Evolutionary conservation across 2,113 vertebrate species (phyloP).

Genomic region (Nipponia nippon): DNA sequence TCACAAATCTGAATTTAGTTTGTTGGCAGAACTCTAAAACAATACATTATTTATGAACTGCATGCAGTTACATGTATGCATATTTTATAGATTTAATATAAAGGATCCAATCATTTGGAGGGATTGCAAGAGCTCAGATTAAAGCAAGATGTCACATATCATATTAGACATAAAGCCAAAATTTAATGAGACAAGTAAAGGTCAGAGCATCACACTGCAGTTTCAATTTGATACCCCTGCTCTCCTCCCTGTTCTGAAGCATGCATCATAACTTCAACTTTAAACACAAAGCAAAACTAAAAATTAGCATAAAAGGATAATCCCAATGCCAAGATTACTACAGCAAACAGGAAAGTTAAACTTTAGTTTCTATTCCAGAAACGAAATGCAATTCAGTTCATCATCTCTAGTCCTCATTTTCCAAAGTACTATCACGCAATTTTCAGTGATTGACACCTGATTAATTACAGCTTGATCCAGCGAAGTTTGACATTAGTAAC

Average conservation of each 20-base stretch:
- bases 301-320: neutral
- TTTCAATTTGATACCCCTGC: neutral
- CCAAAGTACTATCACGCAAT: neutral
- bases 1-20: neutral
- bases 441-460: neutral
- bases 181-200: constrained; percentile 64
- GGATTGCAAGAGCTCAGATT: constrained; percentile 37
- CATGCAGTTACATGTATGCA: constrained; percentile 22
- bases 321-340: neutral
- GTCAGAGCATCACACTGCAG: constrained; percentile 36
- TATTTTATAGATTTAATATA: constrained; percentile 58
- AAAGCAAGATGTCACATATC: constrained; percentile 61
- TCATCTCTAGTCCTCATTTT: neutral
- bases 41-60: constrained; percentile 59
- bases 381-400: neutral
- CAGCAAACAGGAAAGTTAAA: neutral
- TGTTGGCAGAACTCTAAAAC: constrained; percentile 42
- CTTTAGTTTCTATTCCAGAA: neutral
- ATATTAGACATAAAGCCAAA: constrained; percentile 42
- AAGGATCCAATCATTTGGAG: constrained; percentile 42
- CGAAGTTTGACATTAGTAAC: neutral
- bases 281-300: neutral
- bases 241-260: neutral
- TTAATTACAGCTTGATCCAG: neutral
- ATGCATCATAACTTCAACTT: neutral